Conservation (phyloP, 37 sponge, comb jelly and placozoan genomes). For the Diacarnus erythraeanus region DNA sequence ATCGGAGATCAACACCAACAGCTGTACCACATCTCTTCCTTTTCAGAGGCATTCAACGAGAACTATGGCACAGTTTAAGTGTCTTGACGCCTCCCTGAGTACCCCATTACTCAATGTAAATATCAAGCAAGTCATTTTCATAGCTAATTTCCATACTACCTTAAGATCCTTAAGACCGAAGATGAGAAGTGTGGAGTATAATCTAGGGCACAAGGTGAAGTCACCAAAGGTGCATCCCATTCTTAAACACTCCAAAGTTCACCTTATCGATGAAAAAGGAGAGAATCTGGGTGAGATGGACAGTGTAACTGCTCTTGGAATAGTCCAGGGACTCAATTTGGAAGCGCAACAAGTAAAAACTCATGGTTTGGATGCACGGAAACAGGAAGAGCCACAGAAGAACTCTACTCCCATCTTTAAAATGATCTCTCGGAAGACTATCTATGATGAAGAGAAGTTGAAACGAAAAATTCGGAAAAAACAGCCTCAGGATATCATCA, state of each 20-base stretch:
- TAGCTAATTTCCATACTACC: too few species aligned
- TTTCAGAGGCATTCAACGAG: too few species aligned
- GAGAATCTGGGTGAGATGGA: conserved; percentile 58
- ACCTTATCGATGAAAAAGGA: conserved; percentile 64
- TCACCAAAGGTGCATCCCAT: not conserved
- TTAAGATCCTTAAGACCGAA: too few species aligned
- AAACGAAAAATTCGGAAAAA: conserved; percentile 32
- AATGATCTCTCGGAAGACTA: conserved; percentile 27
- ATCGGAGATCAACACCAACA: too few species aligned
- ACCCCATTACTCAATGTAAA: too few species aligned
- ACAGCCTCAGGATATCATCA: conserved; percentile 16
- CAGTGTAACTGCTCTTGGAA: conserved; percentile 21
- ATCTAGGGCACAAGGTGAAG: not conserved
- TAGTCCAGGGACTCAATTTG: conserved; percentile 38
- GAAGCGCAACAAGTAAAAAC: conserved; percentile 22
- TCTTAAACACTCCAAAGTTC: not conserved
- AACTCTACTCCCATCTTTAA: conserved; percentile 29
- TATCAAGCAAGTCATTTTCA: too few species aligned
- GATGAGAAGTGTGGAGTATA: not conserved
- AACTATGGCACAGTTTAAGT: too few species aligned
- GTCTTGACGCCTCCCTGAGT: too few species aligned
- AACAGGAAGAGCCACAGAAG: not conserved
- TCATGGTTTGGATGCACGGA: not conserved
- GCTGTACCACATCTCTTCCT: too few species aligned
- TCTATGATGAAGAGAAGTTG: conserved; percentile 28